Percentiles rank a stretch among this genome's conserved stretches.
phyloP scores from a whole-genome alignment of 2,113 vertebrate species.

The Dascyllus trimaculatus region DNA sequence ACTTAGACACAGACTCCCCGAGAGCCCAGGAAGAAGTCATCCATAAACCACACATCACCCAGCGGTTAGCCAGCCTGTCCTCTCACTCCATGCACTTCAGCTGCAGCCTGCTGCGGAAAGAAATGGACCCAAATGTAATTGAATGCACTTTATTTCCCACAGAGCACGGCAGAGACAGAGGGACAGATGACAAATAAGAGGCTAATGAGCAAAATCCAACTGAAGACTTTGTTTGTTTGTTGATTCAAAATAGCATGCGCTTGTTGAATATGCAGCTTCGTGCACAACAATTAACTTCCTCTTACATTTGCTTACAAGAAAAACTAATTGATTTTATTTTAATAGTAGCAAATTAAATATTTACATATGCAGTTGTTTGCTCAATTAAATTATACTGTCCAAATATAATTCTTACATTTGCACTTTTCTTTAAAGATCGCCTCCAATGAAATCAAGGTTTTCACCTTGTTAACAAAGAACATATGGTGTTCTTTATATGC shows the following conservation, averaged over 20 bases:
- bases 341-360: neutral
- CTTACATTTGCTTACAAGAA: neutral
- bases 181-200: slow-evolving; percentile 18
- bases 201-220: slow-evolving; percentile 50
- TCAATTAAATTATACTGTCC: neutral
- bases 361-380: neutral
- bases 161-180: neutral
- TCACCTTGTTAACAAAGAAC: too few species aligned
- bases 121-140: slow-evolving; percentile 41
- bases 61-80: slow-evolving; percentile 50
- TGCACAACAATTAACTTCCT: neutral
- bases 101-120: slow-evolving; percentile 35
- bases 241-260: slow-evolving; percentile 7
- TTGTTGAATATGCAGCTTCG: slow-evolving; percentile 14
- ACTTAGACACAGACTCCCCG: slow-evolving; percentile 67
- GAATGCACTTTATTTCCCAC: slow-evolving; percentile 42
- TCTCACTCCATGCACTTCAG: slow-evolving; percentile 14
- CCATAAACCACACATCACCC: slow-evolving; percentile 65
- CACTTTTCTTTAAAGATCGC: neutral
- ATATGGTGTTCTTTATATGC: too few species aligned
- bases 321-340: neutral
- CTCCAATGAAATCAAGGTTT: too few species aligned
- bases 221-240: slow-evolving; percentile 48
- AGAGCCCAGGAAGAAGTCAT: slow-evolving; percentile 59
- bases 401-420: neutral